Base-by-base conservation (phyloP, 2,113 vertebrate species). In the Symphodus melops region DNA sequence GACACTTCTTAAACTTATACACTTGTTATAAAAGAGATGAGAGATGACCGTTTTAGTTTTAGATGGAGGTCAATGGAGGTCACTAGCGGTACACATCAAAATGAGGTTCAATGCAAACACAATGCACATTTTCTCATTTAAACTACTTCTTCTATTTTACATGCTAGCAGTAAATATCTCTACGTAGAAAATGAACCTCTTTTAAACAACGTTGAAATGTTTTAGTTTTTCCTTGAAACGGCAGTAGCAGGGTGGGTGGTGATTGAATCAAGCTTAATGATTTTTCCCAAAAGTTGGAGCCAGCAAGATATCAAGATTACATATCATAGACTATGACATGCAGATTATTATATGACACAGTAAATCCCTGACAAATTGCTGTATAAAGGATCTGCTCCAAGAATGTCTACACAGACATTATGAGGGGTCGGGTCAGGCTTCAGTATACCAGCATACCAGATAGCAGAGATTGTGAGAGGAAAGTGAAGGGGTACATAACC, bases 281-380 rank as follows among this genome's bases (percentile, higher is more conserved):
- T 66, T 49, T 75, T 57, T 65, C 19, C 13, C 44, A 17, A 8
- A 19, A 41, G 13, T 12, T 8, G 11, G 57, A 46, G 17, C 14
- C 17, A 25, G 37, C 14, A 28, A 59, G 53, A 25, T 10, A 4
- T 62, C 46, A n/a, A 16, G 17, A 67, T 16, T 70, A 33, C 36
- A 58, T 39, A 52, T 6, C 76, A 33, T 33, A 53, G 44, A 68
- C 48, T 77, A n/a, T 71, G 77, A 73, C 46, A 59, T 16, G 21
- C 51, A 49, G 69, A 80, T 85, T 57, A 70, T 75, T 56, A 77
- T 80, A 59, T 65, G 66, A 77, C 44, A 17, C 25, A 39, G 56
- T 68, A 72, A 84, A 84, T 79, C 83, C 71, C 13, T 76, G 68
- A 86, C 56, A 0, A 79, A 91, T 83, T 62, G 19, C n/a, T 68